A percentile compares a stretch with the other conserved stretches of the same genome.
Conservation (phyloP, 2,113 vertebrate genomes). For the Glaucomys volans region DNA sequence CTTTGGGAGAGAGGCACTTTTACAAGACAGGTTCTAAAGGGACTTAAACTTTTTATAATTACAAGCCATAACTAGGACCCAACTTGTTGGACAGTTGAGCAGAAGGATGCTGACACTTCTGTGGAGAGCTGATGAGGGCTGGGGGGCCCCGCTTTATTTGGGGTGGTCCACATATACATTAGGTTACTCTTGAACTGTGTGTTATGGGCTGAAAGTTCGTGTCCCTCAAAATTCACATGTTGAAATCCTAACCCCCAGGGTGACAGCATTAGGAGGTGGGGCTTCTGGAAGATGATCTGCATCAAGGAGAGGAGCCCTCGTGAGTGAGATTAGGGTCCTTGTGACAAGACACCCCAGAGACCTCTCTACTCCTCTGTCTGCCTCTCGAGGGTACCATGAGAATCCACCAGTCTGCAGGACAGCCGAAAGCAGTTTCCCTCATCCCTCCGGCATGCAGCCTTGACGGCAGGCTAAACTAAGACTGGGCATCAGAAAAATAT, state of each 20-base stretch:
- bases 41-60: not conserved
- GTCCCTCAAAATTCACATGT: not conserved
- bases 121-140: rapidly evolving
- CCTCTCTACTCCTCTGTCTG: not conserved
- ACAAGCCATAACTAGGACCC: not conserved
- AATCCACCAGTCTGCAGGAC: not conserved
- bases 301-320: not conserved
- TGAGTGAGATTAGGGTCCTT: not conserved
- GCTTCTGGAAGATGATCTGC: not conserved
- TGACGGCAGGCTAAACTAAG: too few species aligned
- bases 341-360: not conserved
- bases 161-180: rapidly evolving
- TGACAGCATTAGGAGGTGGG: not conserved
- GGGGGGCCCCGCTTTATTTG: not conserved
- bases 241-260: too few species aligned
- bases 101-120: not conserved
- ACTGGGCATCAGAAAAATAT: not conserved
- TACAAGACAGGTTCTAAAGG: not conserved
- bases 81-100: not conserved
- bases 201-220: not conserved
- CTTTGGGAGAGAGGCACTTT: not conserved
- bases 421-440: not conserved
- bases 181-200: not conserved
- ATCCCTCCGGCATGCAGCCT: not conserved
- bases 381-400: too few species aligned